Conservation (phyloP, 2,797 vertebrate species). For the Bufotes viridis region DNA sequence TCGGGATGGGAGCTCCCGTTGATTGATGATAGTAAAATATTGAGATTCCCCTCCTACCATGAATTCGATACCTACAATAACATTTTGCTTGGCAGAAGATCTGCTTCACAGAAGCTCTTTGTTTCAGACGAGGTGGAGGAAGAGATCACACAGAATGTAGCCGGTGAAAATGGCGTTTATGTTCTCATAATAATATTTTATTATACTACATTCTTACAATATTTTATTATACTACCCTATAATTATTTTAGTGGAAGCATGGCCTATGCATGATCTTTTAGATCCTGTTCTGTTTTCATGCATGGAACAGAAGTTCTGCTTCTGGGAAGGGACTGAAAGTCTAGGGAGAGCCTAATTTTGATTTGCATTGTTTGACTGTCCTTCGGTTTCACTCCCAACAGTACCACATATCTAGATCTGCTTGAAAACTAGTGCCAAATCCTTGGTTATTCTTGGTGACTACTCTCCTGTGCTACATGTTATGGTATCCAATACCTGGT, state of each 20-base stretch:
- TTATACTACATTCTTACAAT: neutral
- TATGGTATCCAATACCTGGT: neutral
- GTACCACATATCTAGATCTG: neutral
- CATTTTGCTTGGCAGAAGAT: conserved; percentile 16
- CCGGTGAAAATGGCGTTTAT: neutral
- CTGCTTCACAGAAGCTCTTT: conserved; percentile 1
- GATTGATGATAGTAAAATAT: conserved; percentile 21
- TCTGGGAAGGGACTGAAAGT: neutral
- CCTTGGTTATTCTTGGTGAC: neutral
- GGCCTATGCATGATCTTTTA: neutral
- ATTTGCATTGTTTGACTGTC: neutral
- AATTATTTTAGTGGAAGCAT: neutral
- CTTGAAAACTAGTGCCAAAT: neutral
- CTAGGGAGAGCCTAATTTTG: neutral
- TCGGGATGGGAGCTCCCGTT: neutral
- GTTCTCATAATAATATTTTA: neutral
- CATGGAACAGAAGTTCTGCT: too few relatives aligned
- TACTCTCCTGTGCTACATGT: neutral
- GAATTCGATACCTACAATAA: conserved; percentile 1
- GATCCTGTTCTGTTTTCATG: neutral
- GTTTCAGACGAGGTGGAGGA: neutral
- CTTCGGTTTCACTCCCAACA: neutral
- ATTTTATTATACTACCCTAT: neutral
- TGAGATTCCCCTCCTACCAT: neutral
- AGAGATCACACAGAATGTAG: neutral